Evolutionary conservation across 1,140 invertebrate species (phyloP), one percentile per base, ranked within the genome.

Genomic region (Papilio glaucus): DNA sequence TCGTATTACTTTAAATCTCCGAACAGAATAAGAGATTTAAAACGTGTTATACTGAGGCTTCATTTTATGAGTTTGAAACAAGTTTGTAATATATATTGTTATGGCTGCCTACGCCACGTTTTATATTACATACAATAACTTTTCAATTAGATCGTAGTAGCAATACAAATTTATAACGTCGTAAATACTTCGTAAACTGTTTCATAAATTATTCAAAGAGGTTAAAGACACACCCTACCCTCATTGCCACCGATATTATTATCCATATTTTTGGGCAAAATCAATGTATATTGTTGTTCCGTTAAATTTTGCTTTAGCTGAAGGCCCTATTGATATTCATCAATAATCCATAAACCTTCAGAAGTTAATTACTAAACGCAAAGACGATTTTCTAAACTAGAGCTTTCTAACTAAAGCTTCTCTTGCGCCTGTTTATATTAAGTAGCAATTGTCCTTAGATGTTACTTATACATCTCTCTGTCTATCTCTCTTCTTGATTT

Each of bases 1-100:
- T 69, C 42, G 41, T 49, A 53, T 53, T 49, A 49, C 67, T 24
- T 41, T 65, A 39, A 65, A 65, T 65, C 62, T 65, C 62, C 13
- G n/a, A 26, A 62, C 33, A 21, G 18, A 65, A 65, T 39, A 15
- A 24, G n/a, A 65, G 62, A 38, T 38, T 38, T 65, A 38, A 39
- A 65, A 65, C 29, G 33, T 65, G 37, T 65, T 21, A n/a, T 53
- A 38, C 9, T 57, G 21, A 24, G 49, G 21, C 7, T 24, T 1
- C 9, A 49, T 49, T 49, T 49, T 49, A 24, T 49, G 42, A 18
- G 18, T 49, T 49, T 49, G 15, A 21, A 49, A 49, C 1, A 8
- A 49, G 21, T 3, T 10, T 49, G 12, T 10, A 10, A 21, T 3
- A 21, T 8, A 21, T 21, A 24, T 21, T 21, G 39, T 33, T 49